Conservation (phyloP, 2,797 vertebrate species). For the Denticeps clupeoides region DNA sequence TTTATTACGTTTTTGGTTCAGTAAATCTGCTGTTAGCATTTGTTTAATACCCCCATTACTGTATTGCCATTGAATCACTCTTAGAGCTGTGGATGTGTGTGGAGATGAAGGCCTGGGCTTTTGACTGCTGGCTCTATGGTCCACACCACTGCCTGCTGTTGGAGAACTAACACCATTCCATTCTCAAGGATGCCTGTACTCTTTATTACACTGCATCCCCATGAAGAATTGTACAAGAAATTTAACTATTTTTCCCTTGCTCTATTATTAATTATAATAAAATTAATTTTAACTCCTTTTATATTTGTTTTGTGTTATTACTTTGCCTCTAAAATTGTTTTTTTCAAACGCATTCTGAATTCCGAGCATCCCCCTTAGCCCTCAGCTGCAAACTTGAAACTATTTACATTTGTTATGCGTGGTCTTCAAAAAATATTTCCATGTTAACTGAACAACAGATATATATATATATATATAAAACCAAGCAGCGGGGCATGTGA, state of each 20-base stretch:
- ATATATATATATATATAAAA: too few species aligned
- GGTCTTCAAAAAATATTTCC: too few species aligned
- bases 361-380: too few species aligned
- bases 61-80: background rate
- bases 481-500: too few species aligned
- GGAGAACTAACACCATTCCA: constrained; percentile 62
- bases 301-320: constrained; percentile 32
- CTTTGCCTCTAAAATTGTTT: background rate
- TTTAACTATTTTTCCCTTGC: constrained; percentile 41
- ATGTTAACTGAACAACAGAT: too few species aligned
- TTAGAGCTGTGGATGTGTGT: background rate
- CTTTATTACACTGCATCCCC: constrained; percentile 34
- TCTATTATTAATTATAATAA: constrained; percentile 65
- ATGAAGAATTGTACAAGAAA: constrained; percentile 52
- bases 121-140: background rate
- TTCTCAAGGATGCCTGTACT: constrained; percentile 39
- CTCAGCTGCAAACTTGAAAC: too few species aligned
- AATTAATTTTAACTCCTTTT: constrained; percentile 69
- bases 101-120: background rate
- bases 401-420: too few species aligned
- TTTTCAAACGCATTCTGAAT: too few species aligned
- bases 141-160: constrained; percentile 34
- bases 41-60: background rate
- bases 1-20: too few species aligned
- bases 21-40: too few species aligned